Evolutionary conservation across 2,113 vertebrate genomes (phyloP).

Genomic region (Engystomops pustulosus): DNA sequence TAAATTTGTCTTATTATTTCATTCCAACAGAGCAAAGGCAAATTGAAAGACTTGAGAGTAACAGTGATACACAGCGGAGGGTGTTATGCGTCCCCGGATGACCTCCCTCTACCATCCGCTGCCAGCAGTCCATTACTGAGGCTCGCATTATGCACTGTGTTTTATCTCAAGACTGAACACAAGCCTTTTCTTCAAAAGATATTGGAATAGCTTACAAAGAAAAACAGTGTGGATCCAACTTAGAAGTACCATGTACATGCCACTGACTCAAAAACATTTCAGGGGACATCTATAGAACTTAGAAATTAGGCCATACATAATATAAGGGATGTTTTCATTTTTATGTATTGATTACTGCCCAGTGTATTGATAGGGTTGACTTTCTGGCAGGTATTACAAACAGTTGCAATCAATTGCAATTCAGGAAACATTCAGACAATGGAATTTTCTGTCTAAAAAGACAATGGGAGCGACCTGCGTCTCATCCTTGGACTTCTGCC

Average conservation of each 20-base stretch:
- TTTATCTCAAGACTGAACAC: slow-evolving; percentile 49
- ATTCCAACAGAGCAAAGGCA: slow-evolving; percentile 50
- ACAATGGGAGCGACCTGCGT: no score
- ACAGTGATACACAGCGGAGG: slow-evolving; percentile 47
- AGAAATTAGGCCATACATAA: neutral
- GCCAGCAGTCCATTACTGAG: slow-evolving; percentile 56
- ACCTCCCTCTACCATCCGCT: slow-evolving; percentile 42
- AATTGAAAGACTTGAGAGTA: slow-evolving; percentile 56
- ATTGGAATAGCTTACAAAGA: slow-evolving; percentile 24
- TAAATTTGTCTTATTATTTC: slow-evolving; percentile 50
- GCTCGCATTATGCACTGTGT: slow-evolving; percentile 37
- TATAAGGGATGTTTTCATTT: neutral
- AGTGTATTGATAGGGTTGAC: no score
- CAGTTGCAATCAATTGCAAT: no score
- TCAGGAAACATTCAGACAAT: no score
- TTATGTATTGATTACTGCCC: no score
- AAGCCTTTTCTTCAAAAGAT: slow-evolving; percentile 50
- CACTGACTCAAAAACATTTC: neutral
- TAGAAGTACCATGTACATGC: neutral
- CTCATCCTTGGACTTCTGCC: no score
- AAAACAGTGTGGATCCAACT: neutral
- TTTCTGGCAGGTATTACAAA: no score
- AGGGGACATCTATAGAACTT: neutral
- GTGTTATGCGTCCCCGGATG: slow-evolving; percentile 56
- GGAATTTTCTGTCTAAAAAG: no score